Conservation (phyloP, 2,113 vertebrate genomes). For the Carassius auratus region DNA sequence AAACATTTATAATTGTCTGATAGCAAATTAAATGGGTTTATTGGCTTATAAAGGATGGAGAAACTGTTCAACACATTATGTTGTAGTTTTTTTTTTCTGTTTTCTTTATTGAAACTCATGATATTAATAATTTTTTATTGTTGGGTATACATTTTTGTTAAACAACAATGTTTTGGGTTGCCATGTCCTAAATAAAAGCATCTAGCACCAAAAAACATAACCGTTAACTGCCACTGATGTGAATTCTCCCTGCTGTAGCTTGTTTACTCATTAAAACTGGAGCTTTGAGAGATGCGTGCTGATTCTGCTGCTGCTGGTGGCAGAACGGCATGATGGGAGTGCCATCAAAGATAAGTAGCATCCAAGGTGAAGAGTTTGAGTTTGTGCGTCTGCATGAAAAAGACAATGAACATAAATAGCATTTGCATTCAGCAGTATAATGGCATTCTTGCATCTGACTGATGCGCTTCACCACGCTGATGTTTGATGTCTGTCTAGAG, state of each 20-base stretch:
- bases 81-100: no score
- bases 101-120: not conserved
- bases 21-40: not conserved
- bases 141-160: not conserved
- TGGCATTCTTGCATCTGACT: conserved; percentile 7
- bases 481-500: not conserved
- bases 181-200: not conserved
- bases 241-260: not conserved
- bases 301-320: not conserved
- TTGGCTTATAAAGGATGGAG: not conserved
- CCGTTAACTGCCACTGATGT: not conserved
- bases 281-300: not conserved
- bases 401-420: conserved; percentile 10
- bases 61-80: not conserved
- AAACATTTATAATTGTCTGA: not conserved
- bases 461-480: not conserved
- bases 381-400: not conserved
- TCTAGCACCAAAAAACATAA: not conserved
- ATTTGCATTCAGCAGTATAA: not conserved
- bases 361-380: conserved; percentile 21
- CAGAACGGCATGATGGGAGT: conserved; percentile 23
- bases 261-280: conserved; percentile 17
- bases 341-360: not conserved
- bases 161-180: not conserved
- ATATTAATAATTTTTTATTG: not conserved